phyloP scores from a whole-genome alignment of 2,113 vertebrate genomes.

The Semicossyphus pulcher region DNA sequence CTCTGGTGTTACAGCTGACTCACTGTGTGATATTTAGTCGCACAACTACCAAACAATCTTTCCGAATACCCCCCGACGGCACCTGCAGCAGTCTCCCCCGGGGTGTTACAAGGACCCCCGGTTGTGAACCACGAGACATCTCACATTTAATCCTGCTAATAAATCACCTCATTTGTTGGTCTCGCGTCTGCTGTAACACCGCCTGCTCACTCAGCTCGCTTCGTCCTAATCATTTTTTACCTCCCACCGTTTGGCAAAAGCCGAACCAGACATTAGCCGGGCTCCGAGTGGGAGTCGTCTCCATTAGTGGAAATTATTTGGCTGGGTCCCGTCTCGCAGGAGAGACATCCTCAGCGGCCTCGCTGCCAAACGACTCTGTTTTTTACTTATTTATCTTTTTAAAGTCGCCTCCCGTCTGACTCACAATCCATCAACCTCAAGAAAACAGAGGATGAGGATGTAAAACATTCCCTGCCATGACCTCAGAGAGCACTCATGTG shows the following conservation, averaged over 20 bases:
- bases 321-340: constrained; percentile 34
- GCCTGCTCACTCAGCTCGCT: constrained; percentile 50
- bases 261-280: constrained; percentile 45
- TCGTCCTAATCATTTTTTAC: constrained; percentile 42
- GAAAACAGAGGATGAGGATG: constrained; percentile 13
- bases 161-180: not conserved
- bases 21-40: not conserved
- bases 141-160: constrained; percentile 8
- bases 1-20: not conserved
- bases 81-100: not conserved
- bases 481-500: constrained; percentile 45
- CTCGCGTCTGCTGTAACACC: constrained; percentile 11
- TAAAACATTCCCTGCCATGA: constrained; percentile 42
- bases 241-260: constrained; percentile 58
- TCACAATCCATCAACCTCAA: constrained; percentile 41
- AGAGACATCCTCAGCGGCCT: constrained; percentile 22
- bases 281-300: constrained; percentile 54
- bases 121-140: not conserved
- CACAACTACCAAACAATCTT: not conserved
- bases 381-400: not conserved
- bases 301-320: constrained; percentile 75
- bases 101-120: not conserved
- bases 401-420: constrained; percentile 35
- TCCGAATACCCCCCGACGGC: not conserved
- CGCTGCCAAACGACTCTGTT: constrained; percentile 32